Base-by-base conservation (phyloP, 2,888 invertebrate genomes). In the Hyposoter didymator region DNA sequence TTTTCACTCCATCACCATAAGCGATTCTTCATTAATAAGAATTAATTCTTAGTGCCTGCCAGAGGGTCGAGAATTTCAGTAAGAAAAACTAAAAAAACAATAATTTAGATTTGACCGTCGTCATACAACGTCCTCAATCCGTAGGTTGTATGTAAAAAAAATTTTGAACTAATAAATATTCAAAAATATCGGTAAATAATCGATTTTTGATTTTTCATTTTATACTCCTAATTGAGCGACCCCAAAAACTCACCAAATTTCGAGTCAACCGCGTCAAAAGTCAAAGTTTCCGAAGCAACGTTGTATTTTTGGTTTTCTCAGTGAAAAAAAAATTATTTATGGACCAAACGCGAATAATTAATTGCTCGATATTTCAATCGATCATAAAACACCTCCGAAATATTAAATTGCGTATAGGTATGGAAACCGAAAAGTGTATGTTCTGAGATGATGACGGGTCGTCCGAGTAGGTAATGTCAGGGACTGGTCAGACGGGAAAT, bases 401-500 rank as follows among this genome's bases (percentile, higher is more conserved):
- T 28, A 28, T 14, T 22, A 69, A 47, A 69, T 47, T 45, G 0
- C 22, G 2, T 28, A 28, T 69, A 28, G 28, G 14, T 69, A 28
- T 14, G 14, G 17, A 17, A 17, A 28, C 45, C 45, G 45, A 28
- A 28, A 45, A 69, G 70, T 35, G 32, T 32, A 35, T 67, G 67
- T 43, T 49, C 47, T 49, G 70, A 70, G 49, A 39, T 39, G 39
- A 35, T 70, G 45, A 35, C 69, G 39, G 22, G 28, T 59, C 12
- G 49, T 55, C 39, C 78, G 49, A 83, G 78, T 84, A 82, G 67
- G 75, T 82, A 84, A 59, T 59, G 47, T 74, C 28, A 22, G 47
- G 55, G 59, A 74, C 67, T 78, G 81, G 78, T 78, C 70, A 64
- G 78, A 70, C 74, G n/a, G 32, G 49, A 75, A 79, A 84, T 64